A percentile compares a stretch with the other conserved stretches of the same genome.
phyloP scores from a whole-genome alignment of 2,888 invertebrate species.

The Lithodes maja region DNA sequence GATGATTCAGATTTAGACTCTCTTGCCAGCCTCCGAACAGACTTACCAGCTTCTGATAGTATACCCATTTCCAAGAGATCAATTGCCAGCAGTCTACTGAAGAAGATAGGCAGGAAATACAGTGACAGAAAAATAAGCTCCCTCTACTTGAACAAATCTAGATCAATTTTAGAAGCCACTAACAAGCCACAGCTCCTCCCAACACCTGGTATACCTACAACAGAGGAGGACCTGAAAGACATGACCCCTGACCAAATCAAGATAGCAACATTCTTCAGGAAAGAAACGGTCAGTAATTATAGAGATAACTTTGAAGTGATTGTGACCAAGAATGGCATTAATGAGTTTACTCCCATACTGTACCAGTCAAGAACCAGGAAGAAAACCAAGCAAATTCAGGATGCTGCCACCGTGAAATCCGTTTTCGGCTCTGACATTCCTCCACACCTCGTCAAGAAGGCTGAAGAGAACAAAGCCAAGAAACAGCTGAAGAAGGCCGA shows the following conservation, averaged over 20 bases:
- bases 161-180: slow-evolving; percentile 54
- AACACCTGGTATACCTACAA: slow-evolving; percentile 64
- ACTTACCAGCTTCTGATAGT: slow-evolving; percentile 70
- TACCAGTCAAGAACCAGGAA: slow-evolving; percentile 65
- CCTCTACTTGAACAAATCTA: slow-evolving; percentile 56
- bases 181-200: slow-evolving; percentile 67
- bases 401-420: slow-evolving; percentile 67
- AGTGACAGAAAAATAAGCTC: slow-evolving; percentile 51
- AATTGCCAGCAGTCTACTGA: slow-evolving; percentile 61
- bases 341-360: slow-evolving; percentile 61
- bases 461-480: slow-evolving; percentile 44
- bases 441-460: slow-evolving; percentile 56
- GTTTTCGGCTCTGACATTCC: slow-evolving; percentile 66
- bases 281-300: slow-evolving; percentile 66
- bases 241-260: slow-evolving; percentile 58
- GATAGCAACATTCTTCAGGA: slow-evolving; percentile 63
- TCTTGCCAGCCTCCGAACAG: slow-evolving; percentile 62
- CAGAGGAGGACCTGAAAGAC: slow-evolving; percentile 57
- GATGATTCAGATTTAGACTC: slow-evolving; percentile 70
- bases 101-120: slow-evolving; percentile 66
- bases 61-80: slow-evolving; percentile 66
- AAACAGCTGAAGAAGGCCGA: slow-evolving; percentile 41
- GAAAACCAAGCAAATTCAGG: slow-evolving; percentile 63
- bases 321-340: slow-evolving; percentile 64
- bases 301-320: slow-evolving; percentile 61